Evolutionary conservation across 1,140 invertebrate species (phyloP).

Genomic region (Aphaenogaster floridana): DNA sequence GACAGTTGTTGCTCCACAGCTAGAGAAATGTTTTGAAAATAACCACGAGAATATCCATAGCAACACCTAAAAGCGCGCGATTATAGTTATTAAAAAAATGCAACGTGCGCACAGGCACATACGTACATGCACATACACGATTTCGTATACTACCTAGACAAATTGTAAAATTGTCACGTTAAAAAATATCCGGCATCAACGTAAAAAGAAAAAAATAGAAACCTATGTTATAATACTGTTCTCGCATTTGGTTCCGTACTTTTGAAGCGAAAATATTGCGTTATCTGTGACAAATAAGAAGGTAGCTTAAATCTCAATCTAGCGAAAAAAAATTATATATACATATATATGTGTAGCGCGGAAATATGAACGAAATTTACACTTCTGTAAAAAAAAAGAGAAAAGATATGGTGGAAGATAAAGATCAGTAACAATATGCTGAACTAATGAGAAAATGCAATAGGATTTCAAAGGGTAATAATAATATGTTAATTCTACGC

Average conservation of each 20-base stretch:
- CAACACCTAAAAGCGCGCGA: conserved; percentile 16
- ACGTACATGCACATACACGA: conserved; percentile 14
- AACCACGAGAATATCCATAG: conserved; percentile 49
- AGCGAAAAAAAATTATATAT: conserved; percentile 1
- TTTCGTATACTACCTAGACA: conserved; percentile 56
- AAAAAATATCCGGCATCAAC: conserved; percentile 38
- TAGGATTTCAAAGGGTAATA: conserved; percentile 71
- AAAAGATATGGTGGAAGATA: conserved; percentile 31
- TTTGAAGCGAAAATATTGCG: conserved; percentile 36
- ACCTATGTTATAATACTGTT: background rate
- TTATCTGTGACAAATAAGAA: conserved; percentile 48
- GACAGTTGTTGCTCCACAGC: conserved; percentile 66
- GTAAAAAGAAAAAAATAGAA: background rate
- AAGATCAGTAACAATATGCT: conserved; percentile 72
- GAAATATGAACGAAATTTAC: conserved; percentile 14
- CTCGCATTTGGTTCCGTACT: conserved; percentile 32
- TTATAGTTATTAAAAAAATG: conserved; percentile 45
- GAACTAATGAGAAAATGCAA: conserved; percentile 67
- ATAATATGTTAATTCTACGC: conserved; percentile 64
- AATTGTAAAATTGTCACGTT: conserved; percentile 54
- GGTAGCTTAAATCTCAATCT: conserved; percentile 35
- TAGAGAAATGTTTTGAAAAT: conserved; percentile 66
- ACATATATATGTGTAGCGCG: conserved; percentile 12
- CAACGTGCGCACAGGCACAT: background rate
- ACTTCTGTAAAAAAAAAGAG: conserved; percentile 53